Evolutionary conservation across 30 jellyfish, hydroid and myxozoan species (phyloP).

Genomic region (Hydractinia echinata): DNA sequence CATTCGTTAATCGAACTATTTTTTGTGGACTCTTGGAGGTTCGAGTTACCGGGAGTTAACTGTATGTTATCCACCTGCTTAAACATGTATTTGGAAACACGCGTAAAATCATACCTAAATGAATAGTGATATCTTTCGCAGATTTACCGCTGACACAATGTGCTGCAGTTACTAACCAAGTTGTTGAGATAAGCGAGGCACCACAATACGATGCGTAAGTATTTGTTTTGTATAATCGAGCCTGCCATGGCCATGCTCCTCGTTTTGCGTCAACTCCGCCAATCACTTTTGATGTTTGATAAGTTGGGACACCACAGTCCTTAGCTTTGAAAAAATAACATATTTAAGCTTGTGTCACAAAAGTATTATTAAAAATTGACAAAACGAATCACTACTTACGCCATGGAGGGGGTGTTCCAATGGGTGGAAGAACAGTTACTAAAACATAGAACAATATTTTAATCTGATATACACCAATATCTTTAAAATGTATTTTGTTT

Average conservation of each 20-base stretch:
- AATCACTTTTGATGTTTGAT: background rate
- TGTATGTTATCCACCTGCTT: no score
- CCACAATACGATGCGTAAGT: slow-evolving; percentile 13
- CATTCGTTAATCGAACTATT: no score
- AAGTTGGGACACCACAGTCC: slow-evolving; percentile 16
- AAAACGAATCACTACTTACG: background rate
- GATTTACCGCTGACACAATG: slow-evolving; percentile 16
- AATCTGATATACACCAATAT: no score
- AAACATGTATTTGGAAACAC: no score
- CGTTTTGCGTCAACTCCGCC: slow-evolving; percentile 8
- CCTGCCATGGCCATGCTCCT: slow-evolving; percentile 28
- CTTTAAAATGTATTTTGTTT: no score
- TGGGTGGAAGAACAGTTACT: background rate
- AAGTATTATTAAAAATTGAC: no score
- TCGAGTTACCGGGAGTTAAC: no score
- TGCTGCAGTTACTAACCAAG: slow-evolving; percentile 20
- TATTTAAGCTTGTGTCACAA: no score
- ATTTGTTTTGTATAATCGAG: slow-evolving; percentile 11
- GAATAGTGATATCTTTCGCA: slow-evolving; percentile 1
- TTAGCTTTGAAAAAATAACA: background rate
- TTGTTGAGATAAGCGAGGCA: slow-evolving; percentile 10
- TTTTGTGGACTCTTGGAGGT: no score
- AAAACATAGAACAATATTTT: no score
- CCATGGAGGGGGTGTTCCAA: slow-evolving; percentile 14
- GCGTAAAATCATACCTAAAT: background rate